Conservation (phyloP, 2,888 invertebrate species). For the Mesorhabditis belari region DNA sequence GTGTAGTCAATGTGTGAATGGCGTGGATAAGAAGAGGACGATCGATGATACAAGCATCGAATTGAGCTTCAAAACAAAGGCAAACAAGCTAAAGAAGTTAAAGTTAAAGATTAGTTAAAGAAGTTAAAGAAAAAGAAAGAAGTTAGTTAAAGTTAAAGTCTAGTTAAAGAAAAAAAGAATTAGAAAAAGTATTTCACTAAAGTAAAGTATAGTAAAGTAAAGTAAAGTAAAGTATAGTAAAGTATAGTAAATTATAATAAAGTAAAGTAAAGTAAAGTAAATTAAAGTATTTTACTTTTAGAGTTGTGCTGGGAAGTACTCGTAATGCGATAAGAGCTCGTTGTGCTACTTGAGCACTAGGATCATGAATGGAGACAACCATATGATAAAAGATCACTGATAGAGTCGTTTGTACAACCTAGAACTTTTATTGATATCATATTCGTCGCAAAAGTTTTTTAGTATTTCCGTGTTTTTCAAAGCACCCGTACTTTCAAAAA, state of each 20-base stretch:
- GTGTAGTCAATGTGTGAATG: slow-evolving; percentile 85
- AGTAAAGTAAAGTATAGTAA: no score
- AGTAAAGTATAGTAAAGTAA: no score
- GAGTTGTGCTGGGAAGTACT: slow-evolving; percentile 38
- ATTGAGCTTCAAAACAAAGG: slow-evolving; percentile 89
- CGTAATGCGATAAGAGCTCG: slow-evolving; percentile 52
- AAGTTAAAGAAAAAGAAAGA: no score
- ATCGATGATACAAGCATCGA: slow-evolving; percentile 91
- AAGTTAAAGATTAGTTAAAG: not conserved
- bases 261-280: not conserved
- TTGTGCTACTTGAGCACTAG: slow-evolving; percentile 88
- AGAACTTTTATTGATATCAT: not conserved
- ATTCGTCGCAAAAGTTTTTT: no score
- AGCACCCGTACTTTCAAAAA: no score
- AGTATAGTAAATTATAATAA: not conserved
- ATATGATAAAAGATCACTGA: slow-evolving; percentile 94
- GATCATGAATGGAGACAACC: slow-evolving; percentile 90
- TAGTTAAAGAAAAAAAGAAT: not conserved
- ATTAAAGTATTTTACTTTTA: slow-evolving; percentile 20
- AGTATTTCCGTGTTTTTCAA: no score
- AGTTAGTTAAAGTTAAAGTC: no score
- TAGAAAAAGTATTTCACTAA: not conserved
- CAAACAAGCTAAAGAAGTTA: slow-evolving; percentile 33
- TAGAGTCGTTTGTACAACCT: slow-evolving; percentile 74
- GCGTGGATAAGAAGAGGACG: slow-evolving; percentile 91